Evolutionary conservation across 2,888 invertebrate species (phyloP).

Genomic region (Lamellibrachia columna): DNA sequence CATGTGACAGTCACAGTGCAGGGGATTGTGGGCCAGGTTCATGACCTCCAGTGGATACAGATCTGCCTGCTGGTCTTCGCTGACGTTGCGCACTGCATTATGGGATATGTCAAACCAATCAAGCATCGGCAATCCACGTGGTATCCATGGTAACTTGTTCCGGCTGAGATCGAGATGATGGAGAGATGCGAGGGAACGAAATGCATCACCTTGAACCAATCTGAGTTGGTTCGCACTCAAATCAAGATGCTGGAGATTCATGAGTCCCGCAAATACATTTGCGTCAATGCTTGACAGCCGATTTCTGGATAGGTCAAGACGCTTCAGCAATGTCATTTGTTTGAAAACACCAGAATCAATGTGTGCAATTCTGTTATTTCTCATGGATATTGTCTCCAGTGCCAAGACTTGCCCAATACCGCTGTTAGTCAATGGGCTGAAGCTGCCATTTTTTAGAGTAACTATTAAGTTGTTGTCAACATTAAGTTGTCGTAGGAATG

Average conservation of each 20-base stretch:
- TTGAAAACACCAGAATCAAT: slow-evolving; percentile 24
- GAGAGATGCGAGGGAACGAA: slow-evolving; percentile 22
- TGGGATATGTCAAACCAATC: slow-evolving; percentile 39
- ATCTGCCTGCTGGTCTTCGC: slow-evolving; percentile 27
- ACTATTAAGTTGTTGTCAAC: slow-evolving; percentile 28
- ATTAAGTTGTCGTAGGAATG: slow-evolving; percentile 27
- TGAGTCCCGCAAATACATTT: slow-evolving; percentile 24
- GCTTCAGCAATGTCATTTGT: slow-evolving; percentile 25
- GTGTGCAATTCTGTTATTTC: slow-evolving; percentile 26
- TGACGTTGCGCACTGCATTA: slow-evolving; percentile 32
- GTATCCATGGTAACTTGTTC: slow-evolving; percentile 31
- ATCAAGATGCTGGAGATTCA: slow-evolving; percentile 30
- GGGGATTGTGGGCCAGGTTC: slow-evolving; percentile 37
- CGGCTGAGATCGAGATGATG: slow-evolving; percentile 29
- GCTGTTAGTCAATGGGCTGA: neutral
- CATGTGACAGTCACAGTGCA: slow-evolving; percentile 40
- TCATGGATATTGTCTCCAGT: slow-evolving; percentile 30
- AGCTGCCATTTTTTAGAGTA: neutral
- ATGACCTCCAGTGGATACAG: slow-evolving; percentile 37
- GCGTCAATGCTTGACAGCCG: neutral
- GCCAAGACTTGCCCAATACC: neutral
- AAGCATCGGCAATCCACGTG: slow-evolving; percentile 33
- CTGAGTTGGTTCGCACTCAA: slow-evolving; percentile 30
- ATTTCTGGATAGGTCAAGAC: slow-evolving; percentile 31
- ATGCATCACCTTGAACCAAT: slow-evolving; percentile 23